Evolutionary conservation across 2,888 invertebrate species (phyloP).

Genomic region (Aphelenchoides bicaudatus): DNA sequence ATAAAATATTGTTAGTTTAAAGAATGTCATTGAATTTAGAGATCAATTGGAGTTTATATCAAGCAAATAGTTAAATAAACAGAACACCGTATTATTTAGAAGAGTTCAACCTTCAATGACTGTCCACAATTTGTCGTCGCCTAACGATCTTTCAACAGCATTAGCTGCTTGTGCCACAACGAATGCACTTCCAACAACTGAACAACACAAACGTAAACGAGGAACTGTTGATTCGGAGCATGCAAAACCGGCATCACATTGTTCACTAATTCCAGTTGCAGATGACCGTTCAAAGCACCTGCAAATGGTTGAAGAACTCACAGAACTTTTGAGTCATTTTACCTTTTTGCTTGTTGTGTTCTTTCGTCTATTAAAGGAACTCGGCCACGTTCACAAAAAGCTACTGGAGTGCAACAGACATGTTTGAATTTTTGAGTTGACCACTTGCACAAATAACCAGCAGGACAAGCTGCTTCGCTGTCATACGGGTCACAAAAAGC

Average conservation of each 20-base stretch:
- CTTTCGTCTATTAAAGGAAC: conserved; percentile 27
- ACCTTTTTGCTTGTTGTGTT: conserved; percentile 37
- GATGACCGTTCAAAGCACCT: conserved; percentile 20
- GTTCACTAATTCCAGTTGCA: not conserved
- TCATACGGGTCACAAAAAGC: conserved; percentile 17
- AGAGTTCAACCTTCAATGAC: conserved; percentile 2
- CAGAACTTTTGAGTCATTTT: too few species aligned
- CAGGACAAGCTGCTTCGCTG: conserved; percentile 16
- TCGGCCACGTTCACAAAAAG: conserved; percentile 30
- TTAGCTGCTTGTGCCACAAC: not conserved
- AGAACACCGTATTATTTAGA: too few species aligned
- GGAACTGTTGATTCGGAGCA: conserved; percentile 23
- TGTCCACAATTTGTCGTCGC: conserved; percentile 8
- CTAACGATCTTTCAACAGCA: too few species aligned
- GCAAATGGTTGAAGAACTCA: too few species aligned
- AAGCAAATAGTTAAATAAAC: too few species aligned
- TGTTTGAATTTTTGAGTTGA: not conserved
- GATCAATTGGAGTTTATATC: too few species aligned
- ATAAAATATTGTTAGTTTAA: too few species aligned
- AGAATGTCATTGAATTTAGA: too few species aligned
- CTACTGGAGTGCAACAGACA: conserved; percentile 35
- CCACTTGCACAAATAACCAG: conserved; percentile 25
- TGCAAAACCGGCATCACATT: conserved; percentile 21
- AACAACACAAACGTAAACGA: conserved; percentile 20
- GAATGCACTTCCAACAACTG: not conserved